phyloP scores from a whole-genome alignment of 2,888 invertebrate species.

The Nomada fabriciana region DNA sequence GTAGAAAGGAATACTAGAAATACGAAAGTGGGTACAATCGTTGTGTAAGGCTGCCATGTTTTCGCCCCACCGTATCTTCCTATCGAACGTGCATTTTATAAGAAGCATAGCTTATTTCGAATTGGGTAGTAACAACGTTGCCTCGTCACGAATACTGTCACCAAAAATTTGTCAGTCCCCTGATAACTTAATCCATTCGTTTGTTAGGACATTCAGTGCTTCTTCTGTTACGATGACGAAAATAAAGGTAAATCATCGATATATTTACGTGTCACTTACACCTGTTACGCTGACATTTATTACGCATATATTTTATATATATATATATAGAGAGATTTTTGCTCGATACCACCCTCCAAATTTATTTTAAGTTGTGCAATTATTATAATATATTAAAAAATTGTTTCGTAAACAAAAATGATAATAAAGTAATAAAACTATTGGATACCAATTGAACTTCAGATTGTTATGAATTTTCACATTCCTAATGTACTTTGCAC shows the following conservation, averaged over 20 bases:
- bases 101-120: conserved; percentile 67
- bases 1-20: background rate
- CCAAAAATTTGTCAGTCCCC: conserved; percentile 1
- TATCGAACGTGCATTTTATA: conserved; percentile 71
- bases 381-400: background rate
- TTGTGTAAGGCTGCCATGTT: conserved; percentile 75
- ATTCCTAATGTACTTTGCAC: background rate
- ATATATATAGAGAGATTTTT: background rate
- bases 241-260: conserved; percentile 77
- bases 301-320: background rate
- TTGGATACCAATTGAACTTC: no score
- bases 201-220: conserved; percentile 63
- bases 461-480: background rate
- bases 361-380: background rate
- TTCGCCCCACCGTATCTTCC: conserved; percentile 74
- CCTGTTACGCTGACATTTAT: conserved; percentile 8
- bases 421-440: no score
- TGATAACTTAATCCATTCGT: conserved; percentile 29
- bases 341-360: background rate
- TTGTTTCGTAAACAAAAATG: no score
- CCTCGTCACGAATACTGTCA: conserved; percentile 40
- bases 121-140: conserved; percentile 60
- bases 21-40: conserved; percentile 28
- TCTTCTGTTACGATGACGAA: conserved; percentile 78
- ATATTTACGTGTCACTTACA: conserved; percentile 16